These are phyloP conservation scores for Parasteatoda lunata DNA, from an alignment of 2,888 invertebrate species.

Conservation along the genomic window DNA sequence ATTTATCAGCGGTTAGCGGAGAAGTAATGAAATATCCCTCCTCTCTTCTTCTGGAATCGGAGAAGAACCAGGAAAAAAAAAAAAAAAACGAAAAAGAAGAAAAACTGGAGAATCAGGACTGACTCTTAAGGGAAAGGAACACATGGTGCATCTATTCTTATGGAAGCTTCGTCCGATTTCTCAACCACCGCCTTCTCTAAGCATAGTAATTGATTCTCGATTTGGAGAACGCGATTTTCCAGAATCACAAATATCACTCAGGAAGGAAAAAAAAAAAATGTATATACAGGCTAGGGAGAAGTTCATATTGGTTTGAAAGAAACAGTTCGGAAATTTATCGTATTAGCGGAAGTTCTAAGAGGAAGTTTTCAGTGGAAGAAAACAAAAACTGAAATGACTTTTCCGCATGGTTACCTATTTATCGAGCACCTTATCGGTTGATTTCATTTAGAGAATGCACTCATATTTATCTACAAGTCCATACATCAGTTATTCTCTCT, in stretches of 20 bases:
- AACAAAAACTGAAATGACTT: neutral
- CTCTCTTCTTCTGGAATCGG: neutral
- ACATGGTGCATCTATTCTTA: conserved; percentile 56
- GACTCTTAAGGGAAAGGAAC: conserved; percentile 64
- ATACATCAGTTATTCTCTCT: neutral
- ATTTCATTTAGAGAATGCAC: neutral
- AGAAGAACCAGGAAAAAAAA: conserved; percentile 5
- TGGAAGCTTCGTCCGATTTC: conserved; percentile 14
- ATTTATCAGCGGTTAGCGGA: conserved; percentile 63
- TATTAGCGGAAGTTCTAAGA: conserved; percentile 25
- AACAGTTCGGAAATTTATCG: conserved; percentile 52
- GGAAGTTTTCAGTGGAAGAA: conserved; percentile 14
- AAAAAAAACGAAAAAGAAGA: conserved; percentile 22
- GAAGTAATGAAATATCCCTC: conserved; percentile 64
- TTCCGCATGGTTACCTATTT: conserved; percentile 6
- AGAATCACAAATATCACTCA: conserved; percentile 49
- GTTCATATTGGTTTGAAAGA: conserved; percentile 33
- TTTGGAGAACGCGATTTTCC: conserved; percentile 60
- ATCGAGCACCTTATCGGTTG: neutral
- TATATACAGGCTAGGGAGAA: conserved; percentile 5
- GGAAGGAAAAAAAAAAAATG: neutral
- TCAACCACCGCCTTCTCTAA: neutral
- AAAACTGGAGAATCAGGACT: conserved; percentile 36
- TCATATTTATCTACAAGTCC: neutral
- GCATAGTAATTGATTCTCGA: conserved; percentile 66